A percentile compares a stretch with the other conserved stretches of the same genome.
Evolutionary conservation across 2,888 invertebrate genomes (phyloP).

Genomic region (Bellardia bayeri): DNA sequence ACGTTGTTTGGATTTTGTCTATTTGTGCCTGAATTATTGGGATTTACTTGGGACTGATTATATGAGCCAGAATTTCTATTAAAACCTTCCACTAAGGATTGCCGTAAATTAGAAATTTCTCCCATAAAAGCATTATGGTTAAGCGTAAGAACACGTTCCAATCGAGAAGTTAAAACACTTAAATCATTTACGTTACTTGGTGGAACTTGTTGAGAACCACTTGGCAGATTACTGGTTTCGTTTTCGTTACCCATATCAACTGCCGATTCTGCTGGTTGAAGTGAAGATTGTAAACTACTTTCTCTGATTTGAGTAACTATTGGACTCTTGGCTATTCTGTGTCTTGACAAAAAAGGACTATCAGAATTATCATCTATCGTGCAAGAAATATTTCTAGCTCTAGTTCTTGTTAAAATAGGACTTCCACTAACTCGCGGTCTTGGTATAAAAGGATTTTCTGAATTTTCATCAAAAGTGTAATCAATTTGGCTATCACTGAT

Average conservation of each 20-base stretch:
- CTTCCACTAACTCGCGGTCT: background rate
- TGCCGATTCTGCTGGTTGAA: background rate
- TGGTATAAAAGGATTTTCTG: background rate
- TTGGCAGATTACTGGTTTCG: background rate
- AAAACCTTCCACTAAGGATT: background rate
- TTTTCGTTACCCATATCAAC: background rate
- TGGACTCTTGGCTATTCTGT: background rate
- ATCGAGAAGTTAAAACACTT: background rate
- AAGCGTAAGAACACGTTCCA: background rate
- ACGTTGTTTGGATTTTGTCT: background rate
- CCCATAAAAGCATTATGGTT: background rate
- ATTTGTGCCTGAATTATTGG: background rate
- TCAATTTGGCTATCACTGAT: background rate
- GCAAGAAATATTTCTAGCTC: background rate
- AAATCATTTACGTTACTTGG: background rate
- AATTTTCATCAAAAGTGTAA: constrained; percentile 1
- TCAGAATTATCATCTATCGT: background rate
- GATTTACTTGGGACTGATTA: background rate
- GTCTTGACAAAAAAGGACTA: background rate
- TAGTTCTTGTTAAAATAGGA: background rate
- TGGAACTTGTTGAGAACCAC: background rate
- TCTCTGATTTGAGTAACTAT: background rate
- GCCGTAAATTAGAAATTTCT: background rate
- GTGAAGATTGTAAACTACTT: background rate
- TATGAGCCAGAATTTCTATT: background rate